A percentile compares a stretch with the other conserved stretches of the same genome.
Evolutionary conservation across 2,797 vertebrate genomes (phyloP).

Genomic region (Clamator glandarius): DNA sequence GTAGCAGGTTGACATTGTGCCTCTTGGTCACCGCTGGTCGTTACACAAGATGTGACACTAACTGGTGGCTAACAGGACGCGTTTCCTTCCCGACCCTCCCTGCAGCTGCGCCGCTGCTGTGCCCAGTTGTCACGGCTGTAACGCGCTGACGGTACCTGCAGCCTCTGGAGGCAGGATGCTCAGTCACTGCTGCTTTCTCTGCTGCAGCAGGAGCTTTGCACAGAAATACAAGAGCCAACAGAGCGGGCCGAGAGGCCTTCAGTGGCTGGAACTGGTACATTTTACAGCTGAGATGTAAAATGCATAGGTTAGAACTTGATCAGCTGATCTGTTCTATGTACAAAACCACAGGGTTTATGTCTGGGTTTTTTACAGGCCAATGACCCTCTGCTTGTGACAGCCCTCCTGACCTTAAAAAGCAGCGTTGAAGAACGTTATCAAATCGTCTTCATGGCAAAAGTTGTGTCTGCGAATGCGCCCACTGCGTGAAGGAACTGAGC

Average conservation of each 20-base stretch:
- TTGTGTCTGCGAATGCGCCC: conserved; percentile 43
- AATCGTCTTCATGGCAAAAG: conserved; percentile 82
- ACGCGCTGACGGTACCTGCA: not conserved
- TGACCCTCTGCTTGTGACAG: conserved; percentile 78
- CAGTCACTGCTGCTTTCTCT: not conserved
- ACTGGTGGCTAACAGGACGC: not conserved
- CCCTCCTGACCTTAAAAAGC: conserved; percentile 82
- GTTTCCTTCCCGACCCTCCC: not conserved
- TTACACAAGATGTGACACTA: not conserved
- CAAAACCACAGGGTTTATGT: not conserved
- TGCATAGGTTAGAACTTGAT: not conserved
- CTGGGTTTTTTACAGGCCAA: conserved; percentile 74
- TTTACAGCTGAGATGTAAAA: not conserved
- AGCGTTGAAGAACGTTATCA: conserved; percentile 81
- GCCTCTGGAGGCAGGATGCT: not conserved
- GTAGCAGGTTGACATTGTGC: not conserved
- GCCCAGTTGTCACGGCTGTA: not conserved
- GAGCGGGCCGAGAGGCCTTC: not conserved
- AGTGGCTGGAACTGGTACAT: fast-evolving
- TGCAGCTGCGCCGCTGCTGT: not conserved
- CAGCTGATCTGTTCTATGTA: fast-evolving
- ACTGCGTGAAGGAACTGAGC: not conserved
- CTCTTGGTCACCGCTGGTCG: not conserved
- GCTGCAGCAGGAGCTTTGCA: not conserved
- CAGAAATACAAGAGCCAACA: not conserved